A percentile compares a stretch with the other conserved stretches of the same genome.
These are phyloP conservation scores for Upupa epops DNA, from an alignment of 2,113 vertebrate species.

Conservation along the genomic window DNA sequence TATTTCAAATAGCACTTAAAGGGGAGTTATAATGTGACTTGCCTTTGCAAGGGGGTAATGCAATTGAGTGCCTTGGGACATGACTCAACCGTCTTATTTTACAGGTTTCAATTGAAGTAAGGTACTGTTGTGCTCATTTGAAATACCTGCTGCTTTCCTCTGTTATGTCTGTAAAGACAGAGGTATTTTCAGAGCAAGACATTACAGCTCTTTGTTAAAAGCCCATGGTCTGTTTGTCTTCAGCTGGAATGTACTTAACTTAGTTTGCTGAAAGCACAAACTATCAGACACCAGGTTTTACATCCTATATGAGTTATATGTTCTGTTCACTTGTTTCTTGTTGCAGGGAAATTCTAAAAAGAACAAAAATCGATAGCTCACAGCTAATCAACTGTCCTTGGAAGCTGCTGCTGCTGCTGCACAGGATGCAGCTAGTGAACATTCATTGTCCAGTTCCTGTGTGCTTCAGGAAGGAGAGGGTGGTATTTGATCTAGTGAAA, in stretches of 20 bases:
- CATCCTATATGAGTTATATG: not conserved
- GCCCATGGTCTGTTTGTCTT: not conserved
- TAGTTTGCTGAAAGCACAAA: not conserved
- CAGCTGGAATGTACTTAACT: not conserved
- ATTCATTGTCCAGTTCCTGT: conserved; percentile 23
- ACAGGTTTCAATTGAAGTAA: not conserved
- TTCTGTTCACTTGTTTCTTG: conserved; percentile 33
- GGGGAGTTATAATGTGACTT: not conserved
- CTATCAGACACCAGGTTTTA: not conserved
- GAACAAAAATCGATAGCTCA: conserved; percentile 91
- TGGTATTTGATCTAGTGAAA: conserved; percentile 31
- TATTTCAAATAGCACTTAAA: not conserved
- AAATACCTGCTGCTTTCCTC: not conserved
- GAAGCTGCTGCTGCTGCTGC: conserved; percentile 62
- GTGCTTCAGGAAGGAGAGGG: conserved; percentile 27
- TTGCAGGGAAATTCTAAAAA: conserved; percentile 93
- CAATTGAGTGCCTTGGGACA: not conserved
- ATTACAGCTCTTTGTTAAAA: not conserved
- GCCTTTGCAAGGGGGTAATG: not conserved
- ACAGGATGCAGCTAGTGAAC: conserved; percentile 7
- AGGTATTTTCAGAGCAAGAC: not conserved
- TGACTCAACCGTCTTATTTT: not conserved
- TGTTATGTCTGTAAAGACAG: not conserved
- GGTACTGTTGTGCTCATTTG: not conserved
- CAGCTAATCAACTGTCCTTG: not conserved